Evolutionary conservation across 2,113 vertebrate genomes (phyloP), one percentile per base, ranked within the genome.

Genomic region (Turdus rufiventris): DNA sequence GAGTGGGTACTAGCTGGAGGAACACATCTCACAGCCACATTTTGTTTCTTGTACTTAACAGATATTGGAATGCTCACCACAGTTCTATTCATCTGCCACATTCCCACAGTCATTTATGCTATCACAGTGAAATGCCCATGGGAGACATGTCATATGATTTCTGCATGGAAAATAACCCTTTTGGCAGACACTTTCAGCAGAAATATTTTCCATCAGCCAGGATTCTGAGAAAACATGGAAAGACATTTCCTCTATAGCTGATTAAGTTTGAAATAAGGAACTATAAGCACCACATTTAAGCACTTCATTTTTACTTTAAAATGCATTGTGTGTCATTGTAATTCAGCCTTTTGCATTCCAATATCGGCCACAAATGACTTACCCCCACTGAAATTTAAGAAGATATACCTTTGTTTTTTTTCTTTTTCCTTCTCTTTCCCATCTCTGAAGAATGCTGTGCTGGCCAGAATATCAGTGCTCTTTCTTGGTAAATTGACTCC

Each of bases 111-210:
- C 98, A n/a, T 97, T 97, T 95, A 98, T 86, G 8, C 98, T 98
- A 29, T 98, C 98, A 19, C 98, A 99, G 78, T 98, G 97, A 72
- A 98, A 97, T 78, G 94, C 95, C 66, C 96, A 91, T 5, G 95
- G 98, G 47, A 99, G 94, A 57, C 98, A 98, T 10, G 90, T 96
- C 2, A 60, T 98, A 57, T 98, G 93, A 83, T 98, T 99, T 47
- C 98, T 98, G 91, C 98, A 98, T 36, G 98, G 98, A 60, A 99
- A 99, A 80, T 98, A 98, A 18, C 97, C 97, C 8, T 98, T 97
- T 9, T 96, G 98, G 84, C 98, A 99, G n/a, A 63, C n/a, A 56
- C 84, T 88, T 54, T 36, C 57, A 57, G 81, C 48, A 28, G 48
- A 80, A 70, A 61, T 83, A 83, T 90, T 94, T 91, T 96, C 73